Conservation (phyloP, 1,140 invertebrate genomes). For the Leptinotarsa undecemlineata region DNA sequence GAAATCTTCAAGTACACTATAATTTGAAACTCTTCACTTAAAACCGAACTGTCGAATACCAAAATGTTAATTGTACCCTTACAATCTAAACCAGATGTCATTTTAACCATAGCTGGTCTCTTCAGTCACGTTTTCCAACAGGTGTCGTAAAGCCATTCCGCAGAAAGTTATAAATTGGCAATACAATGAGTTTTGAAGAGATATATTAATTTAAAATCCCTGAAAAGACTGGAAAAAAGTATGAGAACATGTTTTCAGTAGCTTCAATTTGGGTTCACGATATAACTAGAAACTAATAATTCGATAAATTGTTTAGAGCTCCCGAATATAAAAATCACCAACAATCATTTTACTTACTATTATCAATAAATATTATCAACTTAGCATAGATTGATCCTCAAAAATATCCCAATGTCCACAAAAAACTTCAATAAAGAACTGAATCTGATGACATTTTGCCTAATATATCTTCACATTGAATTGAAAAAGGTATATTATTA, state of each 20-base stretch:
- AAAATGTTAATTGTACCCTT: background rate
- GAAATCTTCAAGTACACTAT: conserved; percentile 1
- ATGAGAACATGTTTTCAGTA: background rate
- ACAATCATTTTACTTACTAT: too few species aligned
- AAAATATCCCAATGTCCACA: too few species aligned
- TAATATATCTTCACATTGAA: too few species aligned
- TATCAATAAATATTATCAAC: too few species aligned
- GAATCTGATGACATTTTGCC: too few species aligned
- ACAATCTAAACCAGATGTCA: background rate
- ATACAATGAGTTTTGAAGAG: background rate
- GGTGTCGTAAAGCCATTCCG: background rate
- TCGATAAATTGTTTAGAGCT: too few species aligned
- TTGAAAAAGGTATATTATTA: too few species aligned
- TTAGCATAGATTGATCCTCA: too few species aligned
- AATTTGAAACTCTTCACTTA: background rate
- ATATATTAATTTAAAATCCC: background rate
- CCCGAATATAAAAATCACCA: too few species aligned
- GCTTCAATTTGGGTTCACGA: too few species aligned
- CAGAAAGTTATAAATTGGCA: background rate
- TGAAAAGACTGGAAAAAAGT: background rate
- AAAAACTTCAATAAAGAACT: too few species aligned
- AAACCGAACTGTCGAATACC: background rate
- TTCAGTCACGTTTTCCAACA: background rate
- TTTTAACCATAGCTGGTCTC: background rate
- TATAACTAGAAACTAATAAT: too few species aligned